phyloP scores from a whole-genome alignment of 1,140 invertebrate genomes.

The Listronotus oregonensis region DNA sequence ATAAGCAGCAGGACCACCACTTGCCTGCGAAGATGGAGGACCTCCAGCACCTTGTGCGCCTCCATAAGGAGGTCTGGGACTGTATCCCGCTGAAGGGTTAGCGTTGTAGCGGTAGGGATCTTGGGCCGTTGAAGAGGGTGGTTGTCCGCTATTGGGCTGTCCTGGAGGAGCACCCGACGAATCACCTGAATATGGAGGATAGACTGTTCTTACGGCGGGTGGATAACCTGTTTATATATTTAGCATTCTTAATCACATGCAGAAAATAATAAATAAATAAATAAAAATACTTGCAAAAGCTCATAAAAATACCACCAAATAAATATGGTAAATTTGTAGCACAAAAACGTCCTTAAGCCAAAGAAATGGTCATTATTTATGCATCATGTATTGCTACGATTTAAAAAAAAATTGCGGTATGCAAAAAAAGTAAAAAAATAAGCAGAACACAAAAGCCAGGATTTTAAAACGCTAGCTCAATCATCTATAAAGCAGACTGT shows the following conservation, averaged over 20 bases:
- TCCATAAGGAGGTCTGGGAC: slow-evolving; percentile 52
- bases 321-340: too few relatives aligned
- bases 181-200: slow-evolving; percentile 67
- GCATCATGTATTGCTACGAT: too few relatives aligned
- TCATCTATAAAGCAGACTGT: too few relatives aligned
- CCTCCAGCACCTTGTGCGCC: slow-evolving; percentile 44
- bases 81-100: slow-evolving; percentile 50
- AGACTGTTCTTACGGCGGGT: slow-evolving; percentile 69
- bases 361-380: too few relatives aligned
- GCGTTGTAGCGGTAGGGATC: slow-evolving; percentile 60
- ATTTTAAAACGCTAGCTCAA: too few relatives aligned
- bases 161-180: slow-evolving; percentile 42
- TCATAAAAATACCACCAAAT: not conserved
- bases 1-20: slow-evolving; percentile 53
- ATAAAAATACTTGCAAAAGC: slow-evolving; percentile 4
- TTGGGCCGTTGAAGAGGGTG: slow-evolving; percentile 54
- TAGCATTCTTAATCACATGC: slow-evolving; percentile 38
- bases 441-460: too few relatives aligned
- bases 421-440: too few relatives aligned
- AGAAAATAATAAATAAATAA: slow-evolving; percentile 31
- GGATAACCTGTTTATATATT: slow-evolving; percentile 61
- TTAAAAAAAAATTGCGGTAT: too few relatives aligned
- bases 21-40: slow-evolving; percentile 38
- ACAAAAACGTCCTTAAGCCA: too few relatives aligned
- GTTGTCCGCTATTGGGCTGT: slow-evolving; percentile 40